Conservation (phyloP, 2,113 vertebrate genomes). For the Scalopus aquaticus region DNA sequence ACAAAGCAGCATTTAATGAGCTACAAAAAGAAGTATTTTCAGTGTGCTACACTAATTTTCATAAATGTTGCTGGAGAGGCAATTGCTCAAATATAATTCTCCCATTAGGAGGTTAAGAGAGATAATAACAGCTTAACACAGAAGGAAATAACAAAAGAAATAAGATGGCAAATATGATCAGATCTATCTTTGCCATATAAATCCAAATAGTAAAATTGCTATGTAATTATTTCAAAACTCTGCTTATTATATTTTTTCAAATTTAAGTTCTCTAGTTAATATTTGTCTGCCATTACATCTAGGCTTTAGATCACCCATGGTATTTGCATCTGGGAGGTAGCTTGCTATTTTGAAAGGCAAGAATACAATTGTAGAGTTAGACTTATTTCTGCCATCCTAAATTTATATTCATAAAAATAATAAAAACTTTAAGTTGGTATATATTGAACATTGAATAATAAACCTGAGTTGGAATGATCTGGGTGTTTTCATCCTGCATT, state of each 20-base stretch:
- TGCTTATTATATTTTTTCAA: slow-evolving; percentile 48
- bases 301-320: neutral
- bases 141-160: slow-evolving; percentile 71
- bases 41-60: slow-evolving; percentile 52
- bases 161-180: slow-evolving; percentile 61
- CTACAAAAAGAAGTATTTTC: slow-evolving; percentile 41
- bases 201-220: slow-evolving; percentile 52
- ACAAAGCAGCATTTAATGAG: slow-evolving; percentile 50
- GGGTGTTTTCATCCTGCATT: neutral
- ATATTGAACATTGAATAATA: neutral
- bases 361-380: neutral
- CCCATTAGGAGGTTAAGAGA: slow-evolving; percentile 68
- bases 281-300: neutral
- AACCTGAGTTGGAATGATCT: neutral
- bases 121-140: slow-evolving; percentile 58
- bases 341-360: slow-evolving; percentile 14
- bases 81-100: slow-evolving; percentile 69
- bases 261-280: slow-evolving; percentile 26
- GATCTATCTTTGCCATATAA: slow-evolving; percentile 52
- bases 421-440: neutral
- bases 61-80: slow-evolving; percentile 61
- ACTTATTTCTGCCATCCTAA: neutral
- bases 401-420: neutral
- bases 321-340: neutral
- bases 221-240: slow-evolving; percentile 57